phyloP scores from a whole-genome alignment of 2,113 vertebrate genomes.

The Trogon surrucura region DNA sequence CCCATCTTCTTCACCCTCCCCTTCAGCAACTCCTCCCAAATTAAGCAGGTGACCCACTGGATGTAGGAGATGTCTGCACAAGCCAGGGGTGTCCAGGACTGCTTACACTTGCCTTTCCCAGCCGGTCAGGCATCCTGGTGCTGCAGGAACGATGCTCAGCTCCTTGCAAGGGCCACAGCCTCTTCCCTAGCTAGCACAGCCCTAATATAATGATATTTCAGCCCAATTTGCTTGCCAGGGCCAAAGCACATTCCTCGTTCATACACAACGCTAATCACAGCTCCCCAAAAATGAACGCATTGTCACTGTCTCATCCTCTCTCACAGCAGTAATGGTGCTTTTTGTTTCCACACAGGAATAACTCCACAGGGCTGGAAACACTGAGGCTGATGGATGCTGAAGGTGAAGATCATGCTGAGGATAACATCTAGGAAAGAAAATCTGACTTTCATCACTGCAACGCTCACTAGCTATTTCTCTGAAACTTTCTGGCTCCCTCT shows the following conservation, averaged over 20 bases:
- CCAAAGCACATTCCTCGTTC: background rate
- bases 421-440: background rate
- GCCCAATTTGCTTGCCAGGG: background rate
- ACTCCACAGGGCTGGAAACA: background rate
- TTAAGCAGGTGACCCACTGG: background rate
- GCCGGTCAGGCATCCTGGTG: background rate
- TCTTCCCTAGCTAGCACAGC: background rate
- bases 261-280: rapidly evolving
- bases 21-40: background rate
- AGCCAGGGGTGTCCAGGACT: background rate
- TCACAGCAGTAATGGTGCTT: background rate
- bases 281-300: background rate
- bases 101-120: background rate
- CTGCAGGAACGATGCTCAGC: background rate
- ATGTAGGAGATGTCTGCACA: rapidly evolving
- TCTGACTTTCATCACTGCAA: background rate
- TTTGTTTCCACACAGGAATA: background rate
- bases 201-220: background rate
- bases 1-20: background rate
- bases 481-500: background rate
- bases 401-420: background rate
- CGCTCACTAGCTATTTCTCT: background rate
- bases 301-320: background rate
- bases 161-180: background rate
- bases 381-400: background rate